Evolutionary conservation across 2,888 invertebrate species (phyloP), one percentile per base, ranked within the genome.

Genomic region (Coremacera marginata): DNA sequence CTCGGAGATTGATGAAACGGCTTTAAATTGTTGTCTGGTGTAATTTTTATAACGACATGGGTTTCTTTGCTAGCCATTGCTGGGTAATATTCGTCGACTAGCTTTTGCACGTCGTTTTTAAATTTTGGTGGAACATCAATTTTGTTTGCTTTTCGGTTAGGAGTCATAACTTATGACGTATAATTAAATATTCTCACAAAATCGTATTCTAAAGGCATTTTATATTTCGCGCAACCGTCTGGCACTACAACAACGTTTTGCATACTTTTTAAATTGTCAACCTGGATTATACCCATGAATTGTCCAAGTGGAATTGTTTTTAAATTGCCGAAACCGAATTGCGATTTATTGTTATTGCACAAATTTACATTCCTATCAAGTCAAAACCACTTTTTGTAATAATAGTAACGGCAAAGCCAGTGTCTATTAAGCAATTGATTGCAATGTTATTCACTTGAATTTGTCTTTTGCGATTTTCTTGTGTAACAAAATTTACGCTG

Each of bases 71-170:
- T 34, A 31, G 27, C 16, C 11, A 22, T n/a, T 16, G 5, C n/a
- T 7, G 71, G 55, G 31, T 31, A 57, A 37, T 71, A 57, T 27
- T 31, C 74, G 67, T n/a, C 76, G 62, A 67, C 79, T 78, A 52
- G 77, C 65, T 44, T 77, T 52, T 2, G 62, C 67, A 52, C 75
- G 9, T 22, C 51, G 34, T 74, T 72, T 1, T 75, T 57, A 5
- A 7, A 31, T 34, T n/a, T 57, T 16, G 11, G 55, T 14, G 71
- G 55, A 34, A 71, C 37, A n/a, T 71, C 57, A n/a, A 71, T n/a
- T 19, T 71, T 2, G 49, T 37, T 27, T 31, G 31, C 31, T 3
- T 31, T 31, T 31, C 31, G 31, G 31, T 31, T 31, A 31, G 3
- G 31, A n/a, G n/a, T n/a, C n/a, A n/a, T n/a, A n/a, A n/a, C n/a